Evolutionary conservation across 2,888 invertebrate genomes (phyloP).

Genomic region (Autographa pulchrina): DNA sequence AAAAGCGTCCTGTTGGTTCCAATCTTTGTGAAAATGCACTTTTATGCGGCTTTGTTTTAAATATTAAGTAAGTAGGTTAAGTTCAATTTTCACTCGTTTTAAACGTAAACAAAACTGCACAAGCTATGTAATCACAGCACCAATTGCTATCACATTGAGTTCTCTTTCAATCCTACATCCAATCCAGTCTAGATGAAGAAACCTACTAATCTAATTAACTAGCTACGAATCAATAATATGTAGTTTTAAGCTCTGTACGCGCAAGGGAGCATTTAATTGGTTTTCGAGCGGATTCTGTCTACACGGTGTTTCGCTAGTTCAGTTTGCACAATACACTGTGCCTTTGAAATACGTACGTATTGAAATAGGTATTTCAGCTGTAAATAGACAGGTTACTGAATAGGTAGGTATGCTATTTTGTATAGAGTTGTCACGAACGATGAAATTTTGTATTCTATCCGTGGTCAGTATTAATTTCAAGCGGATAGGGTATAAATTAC

Average conservation of each 20-base stretch:
- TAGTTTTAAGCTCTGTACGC: not conserved
- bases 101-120: too few species aligned
- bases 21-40: too few species aligned
- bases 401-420: not conserved
- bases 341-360: not conserved
- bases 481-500: too few species aligned
- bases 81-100: too few species aligned
- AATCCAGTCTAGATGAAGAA: not conserved
- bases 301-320: not conserved
- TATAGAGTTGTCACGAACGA: not conserved
- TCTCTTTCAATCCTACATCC: not conserved
- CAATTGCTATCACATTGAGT: not conserved
- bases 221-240: not conserved
- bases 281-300: not conserved
- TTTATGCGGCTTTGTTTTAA: too few species aligned
- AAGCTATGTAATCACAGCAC: not conserved
- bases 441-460: too few species aligned
- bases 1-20: too few species aligned
- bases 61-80: too few species aligned
- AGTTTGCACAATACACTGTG: not conserved
- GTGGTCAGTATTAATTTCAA: too few species aligned
- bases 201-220: not conserved
- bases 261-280: not conserved
- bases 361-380: not conserved
- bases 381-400: not conserved